phyloP scores from a whole-genome alignment of 2,888 invertebrate genomes.

The Pyrrhia umbra region DNA sequence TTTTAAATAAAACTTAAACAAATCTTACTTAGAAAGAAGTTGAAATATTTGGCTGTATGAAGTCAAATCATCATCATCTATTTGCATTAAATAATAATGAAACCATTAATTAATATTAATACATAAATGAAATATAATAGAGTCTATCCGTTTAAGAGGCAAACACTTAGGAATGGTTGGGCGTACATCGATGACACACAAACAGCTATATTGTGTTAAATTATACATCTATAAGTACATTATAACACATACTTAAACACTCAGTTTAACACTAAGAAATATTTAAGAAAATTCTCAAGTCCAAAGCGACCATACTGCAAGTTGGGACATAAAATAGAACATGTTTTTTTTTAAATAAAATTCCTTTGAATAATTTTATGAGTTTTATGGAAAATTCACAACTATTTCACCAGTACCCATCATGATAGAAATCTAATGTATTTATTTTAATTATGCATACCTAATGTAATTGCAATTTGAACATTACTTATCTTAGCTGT shows the following conservation, averaged over 20 bases:
- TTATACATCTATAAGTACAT: slow-evolving; percentile 28
- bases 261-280: slow-evolving; percentile 6
- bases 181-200: slow-evolving; percentile 33
- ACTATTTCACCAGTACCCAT: neutral
- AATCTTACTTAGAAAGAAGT: no score
- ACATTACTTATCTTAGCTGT: no score
- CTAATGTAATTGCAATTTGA: neutral
- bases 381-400: neutral
- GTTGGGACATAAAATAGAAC: neutral
- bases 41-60: no score
- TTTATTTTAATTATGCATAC: no score
- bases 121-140: neutral
- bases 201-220: slow-evolving; percentile 41
- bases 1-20: no score
- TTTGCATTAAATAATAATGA: no score
- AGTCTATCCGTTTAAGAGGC: slow-evolving; percentile 30
- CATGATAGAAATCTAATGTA: no score
- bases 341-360: neutral
- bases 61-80: no score
- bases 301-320: neutral
- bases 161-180: slow-evolving; percentile 15
- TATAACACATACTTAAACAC: slow-evolving; percentile 29
- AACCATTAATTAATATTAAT: neutral
- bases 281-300: neutral
- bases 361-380: no score